Evolutionary conservation across 2,888 invertebrate genomes (phyloP), one percentile per base, ranked within the genome.

Genomic region (Rotaria magnacalcarata): DNA sequence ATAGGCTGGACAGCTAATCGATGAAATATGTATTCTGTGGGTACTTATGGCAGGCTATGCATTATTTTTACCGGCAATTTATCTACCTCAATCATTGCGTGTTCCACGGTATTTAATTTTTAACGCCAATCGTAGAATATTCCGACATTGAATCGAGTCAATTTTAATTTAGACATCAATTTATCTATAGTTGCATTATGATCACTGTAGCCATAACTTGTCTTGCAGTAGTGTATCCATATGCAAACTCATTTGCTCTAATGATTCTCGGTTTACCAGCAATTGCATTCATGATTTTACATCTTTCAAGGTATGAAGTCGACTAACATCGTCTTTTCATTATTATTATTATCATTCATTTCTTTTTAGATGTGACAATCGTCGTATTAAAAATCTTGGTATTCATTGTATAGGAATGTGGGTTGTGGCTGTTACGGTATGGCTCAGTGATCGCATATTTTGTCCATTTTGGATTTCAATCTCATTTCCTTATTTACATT

Each of bases 21-120:
- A 95, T 91, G 95, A 95, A 90, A 91, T 95, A 88, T 94, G 95
- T 84, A 95, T 95, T 89, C 90, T 95, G 84, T 95, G 95, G 95
- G 94, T 95, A 3, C 94, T 94, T 88, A 94, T 94, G 93, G 94
- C 94, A 43, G 94, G 94, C 10, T 94, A 94, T 90, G 94, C 94
- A 58, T 93, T 95, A 92, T 95, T 94, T 91, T 89, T 87, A 84
- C 89, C 89, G n/a, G 87, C 87, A 52, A 84, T 85, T 60, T 85
- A 88, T 85, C 87, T 89, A 87, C 89, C 89, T 4, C 85, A 84
- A 50, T 88, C 88, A 43, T 88, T 89, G 21, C 87, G 85, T 24
- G 87, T 88, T 43, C 87, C 89, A 80, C 88, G 89, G 89, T 89
- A 85, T 56, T 74, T 67, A 24, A 43, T 16, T 34, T 41, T 34